Base-by-base conservation (phyloP, 2,797 vertebrate species). In the Simalia tracyae region DNA sequence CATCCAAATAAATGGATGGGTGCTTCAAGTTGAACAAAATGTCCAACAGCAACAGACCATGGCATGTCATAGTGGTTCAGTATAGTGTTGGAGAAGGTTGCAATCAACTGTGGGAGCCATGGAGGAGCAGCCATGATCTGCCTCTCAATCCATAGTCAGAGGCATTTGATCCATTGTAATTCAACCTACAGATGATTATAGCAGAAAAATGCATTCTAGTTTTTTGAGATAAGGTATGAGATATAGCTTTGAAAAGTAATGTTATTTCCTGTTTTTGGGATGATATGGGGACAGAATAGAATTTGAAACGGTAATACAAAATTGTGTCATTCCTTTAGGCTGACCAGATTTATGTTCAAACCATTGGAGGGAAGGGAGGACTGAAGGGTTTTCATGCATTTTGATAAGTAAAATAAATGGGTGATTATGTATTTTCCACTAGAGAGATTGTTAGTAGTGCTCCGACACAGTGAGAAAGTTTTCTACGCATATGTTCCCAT, bases 391-490 rank as follows among this genome's bases (percentile, higher is more conserved):
- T 88, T 36, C 7, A 14, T 59, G 28, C 89, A 92, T 87, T 90
- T 81, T 68, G 66, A n/a, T 61, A 81, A 86, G 60, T 28, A 92
- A 85, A 90, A 63, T 42, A 81, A 17, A 87, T 87, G 86, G 50
- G 57, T 8, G 4, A 72, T 50, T 86, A 68, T 87, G 86, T 87
- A 87, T 87, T 90, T 90, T 87, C 6, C n/a, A 90, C 26, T 15
- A 81, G 31, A 22, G 84, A 31, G 63, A 36, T 31, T 90, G 26
- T 59, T 90, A 87, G n/a, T 87, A 90, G 61, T 84, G 87, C 17
- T 57, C 46, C n/a, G 89, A 42, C 46, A 87, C 61, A 92, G 86
- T 92, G 89, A 87, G 84, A 90, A 90, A 28, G 85, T 81, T 92
- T 92, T 89, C 46, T 87, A 50, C 59, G 59, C 59, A 87, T 64